Conservation (phyloP, 1,140 invertebrate species). For the Leptonema lineaticorne region DNA sequence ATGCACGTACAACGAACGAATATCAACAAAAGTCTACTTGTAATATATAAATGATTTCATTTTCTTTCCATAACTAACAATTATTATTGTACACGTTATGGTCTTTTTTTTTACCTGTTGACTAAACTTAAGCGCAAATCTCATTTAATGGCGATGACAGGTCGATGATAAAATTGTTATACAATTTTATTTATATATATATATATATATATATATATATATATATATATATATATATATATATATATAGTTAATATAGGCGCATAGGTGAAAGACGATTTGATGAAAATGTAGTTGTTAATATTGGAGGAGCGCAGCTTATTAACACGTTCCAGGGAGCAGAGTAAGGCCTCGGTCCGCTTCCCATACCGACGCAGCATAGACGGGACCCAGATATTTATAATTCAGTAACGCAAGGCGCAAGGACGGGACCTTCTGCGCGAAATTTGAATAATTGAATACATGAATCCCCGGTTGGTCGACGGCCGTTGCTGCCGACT, state of each 20-base stretch:
- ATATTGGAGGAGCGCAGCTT: slow-evolving; percentile 27
- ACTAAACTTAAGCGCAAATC: too few relatives aligned
- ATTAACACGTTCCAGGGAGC: slow-evolving; percentile 23
- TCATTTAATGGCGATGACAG: too few relatives aligned
- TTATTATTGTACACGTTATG: too few relatives aligned
- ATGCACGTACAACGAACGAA: too few relatives aligned
- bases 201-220: not conserved
- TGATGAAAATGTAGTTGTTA: slow-evolving; percentile 10
- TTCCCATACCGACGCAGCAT: not conserved
- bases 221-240: not conserved
- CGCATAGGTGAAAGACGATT: not conserved
- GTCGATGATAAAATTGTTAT: too few relatives aligned
- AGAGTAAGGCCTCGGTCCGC: not conserved
- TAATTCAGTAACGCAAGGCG: slow-evolving; percentile 39
- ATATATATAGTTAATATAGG: not conserved
- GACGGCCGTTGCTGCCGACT: slow-evolving; percentile 6
- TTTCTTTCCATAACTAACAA: too few relatives aligned
- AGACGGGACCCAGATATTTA: slow-evolving; percentile 19
- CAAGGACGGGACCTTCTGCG: slow-evolving; percentile 39
- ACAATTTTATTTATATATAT: not conserved
- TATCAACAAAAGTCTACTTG: too few relatives aligned
- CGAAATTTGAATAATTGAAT: slow-evolving; percentile 42
- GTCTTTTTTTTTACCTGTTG: too few relatives aligned
- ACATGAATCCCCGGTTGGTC: slow-evolving; percentile 39
- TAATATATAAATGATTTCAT: too few relatives aligned